Conservation (phyloP, 1,140 invertebrate species). For the Conus ventricosus region DNA sequence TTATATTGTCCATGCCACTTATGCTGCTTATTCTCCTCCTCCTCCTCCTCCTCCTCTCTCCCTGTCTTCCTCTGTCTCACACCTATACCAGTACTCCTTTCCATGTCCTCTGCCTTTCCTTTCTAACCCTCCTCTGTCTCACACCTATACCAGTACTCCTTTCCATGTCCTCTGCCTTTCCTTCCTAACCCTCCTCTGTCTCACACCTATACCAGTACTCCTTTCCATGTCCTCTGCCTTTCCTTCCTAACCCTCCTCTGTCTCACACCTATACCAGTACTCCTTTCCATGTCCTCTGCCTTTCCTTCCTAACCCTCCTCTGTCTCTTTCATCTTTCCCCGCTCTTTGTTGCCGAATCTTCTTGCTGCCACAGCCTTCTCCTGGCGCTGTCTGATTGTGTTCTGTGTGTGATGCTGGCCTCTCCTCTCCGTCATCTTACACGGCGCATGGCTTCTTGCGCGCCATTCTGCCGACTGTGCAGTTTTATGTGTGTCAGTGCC, state of each 20-base stretch:
- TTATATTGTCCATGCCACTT: no score
- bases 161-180: no score
- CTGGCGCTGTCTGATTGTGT: no score
- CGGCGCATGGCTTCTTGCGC: no score
- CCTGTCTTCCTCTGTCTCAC: background rate
- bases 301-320: background rate
- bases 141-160: no score
- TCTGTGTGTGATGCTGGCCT: no score
- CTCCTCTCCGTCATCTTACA: no score
- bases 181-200: background rate
- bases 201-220: background rate
- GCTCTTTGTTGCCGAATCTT: background rate
- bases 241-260: background rate
- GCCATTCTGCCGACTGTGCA: no score
- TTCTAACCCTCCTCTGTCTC: background rate
- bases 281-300: background rate
- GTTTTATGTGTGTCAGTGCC: no score
- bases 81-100: background rate
- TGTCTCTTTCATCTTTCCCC: background rate
- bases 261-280: background rate
- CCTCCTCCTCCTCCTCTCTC: background rate
- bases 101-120: background rate
- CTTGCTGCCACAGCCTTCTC: no score
- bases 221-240: background rate
- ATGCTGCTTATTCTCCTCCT: no score